Conservation (phyloP, 1,140 invertebrate genomes). For the Drosophila setifemur region DNA sequence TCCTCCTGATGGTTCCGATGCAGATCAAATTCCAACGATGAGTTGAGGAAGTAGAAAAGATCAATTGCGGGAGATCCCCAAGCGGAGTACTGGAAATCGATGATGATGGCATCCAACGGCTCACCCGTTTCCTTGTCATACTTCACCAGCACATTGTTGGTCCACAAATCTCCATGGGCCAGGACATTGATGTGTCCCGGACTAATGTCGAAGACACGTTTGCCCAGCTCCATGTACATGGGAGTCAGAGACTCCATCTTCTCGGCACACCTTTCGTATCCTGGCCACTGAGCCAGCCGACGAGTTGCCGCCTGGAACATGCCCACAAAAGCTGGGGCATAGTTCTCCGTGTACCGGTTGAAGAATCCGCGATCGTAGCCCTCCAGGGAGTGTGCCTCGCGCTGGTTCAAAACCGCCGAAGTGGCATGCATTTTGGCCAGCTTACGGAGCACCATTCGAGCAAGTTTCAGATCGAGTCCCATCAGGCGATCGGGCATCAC, state of each 20-base stretch:
- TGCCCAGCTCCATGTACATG: constrained; percentile 73
- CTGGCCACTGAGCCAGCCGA: constrained; percentile 51
- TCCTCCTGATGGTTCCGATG: constrained; percentile 63
- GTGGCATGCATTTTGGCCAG: constrained; percentile 85
- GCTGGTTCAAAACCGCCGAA: constrained; percentile 81
- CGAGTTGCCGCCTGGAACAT: constrained; percentile 52
- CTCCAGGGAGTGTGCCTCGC: constrained; percentile 53
- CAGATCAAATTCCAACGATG: constrained; percentile 65
- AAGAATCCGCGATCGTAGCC: constrained; percentile 74
- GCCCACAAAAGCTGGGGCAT: constrained; percentile 59
- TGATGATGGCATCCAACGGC: constrained; percentile 83
- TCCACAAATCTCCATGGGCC: constrained; percentile 87
- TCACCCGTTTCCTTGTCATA: constrained; percentile 83
- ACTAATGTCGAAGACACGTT: constrained; percentile 65
- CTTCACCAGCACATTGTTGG: constrained; percentile 87
- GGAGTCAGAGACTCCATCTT: constrained; percentile 59
- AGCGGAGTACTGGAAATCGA: constrained; percentile 77
- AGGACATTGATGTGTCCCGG: constrained; percentile 85
- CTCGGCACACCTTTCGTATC: constrained; percentile 53
- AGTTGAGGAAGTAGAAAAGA: constrained; percentile 78
- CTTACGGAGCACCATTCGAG: constrained; percentile 83
- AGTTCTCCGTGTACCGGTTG: constrained; percentile 71
- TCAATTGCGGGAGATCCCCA: constrained; percentile 79
- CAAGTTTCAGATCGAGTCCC: constrained; percentile 84
- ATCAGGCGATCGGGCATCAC: constrained; percentile 83